A percentile compares a stretch with the other conserved stretches of the same genome.
Conservation (phyloP, 1,140 invertebrate genomes). For the Aphis craccivora region DNA sequence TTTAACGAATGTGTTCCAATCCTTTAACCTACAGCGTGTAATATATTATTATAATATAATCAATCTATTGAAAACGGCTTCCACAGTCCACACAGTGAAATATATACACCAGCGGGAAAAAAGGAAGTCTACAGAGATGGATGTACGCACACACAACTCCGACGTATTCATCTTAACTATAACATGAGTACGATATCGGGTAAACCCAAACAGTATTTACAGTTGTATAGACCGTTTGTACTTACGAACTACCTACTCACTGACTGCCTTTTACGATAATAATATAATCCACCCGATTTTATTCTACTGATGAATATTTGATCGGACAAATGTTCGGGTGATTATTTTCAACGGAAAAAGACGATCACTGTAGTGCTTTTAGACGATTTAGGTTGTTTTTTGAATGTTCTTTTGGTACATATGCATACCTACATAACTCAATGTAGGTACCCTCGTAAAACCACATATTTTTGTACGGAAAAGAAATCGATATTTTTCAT, state of each 20-base stretch:
- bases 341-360: not conserved
- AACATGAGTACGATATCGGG: not conserved
- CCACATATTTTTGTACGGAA: not conserved
- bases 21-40: not conserved
- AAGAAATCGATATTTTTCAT: not conserved
- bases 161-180: not conserved
- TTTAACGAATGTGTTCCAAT: not conserved
- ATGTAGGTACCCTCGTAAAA: not conserved
- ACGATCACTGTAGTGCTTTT: not conserved
- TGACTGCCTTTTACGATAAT: not conserved
- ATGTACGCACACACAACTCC: not conserved
- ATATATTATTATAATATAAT: slow-evolving; percentile 4
- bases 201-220: not conserved
- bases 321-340: not conserved
- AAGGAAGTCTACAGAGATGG: not conserved
- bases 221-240: not conserved
- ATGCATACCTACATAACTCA: not conserved
- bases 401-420: not conserved
- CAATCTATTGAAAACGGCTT: not conserved
- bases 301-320: not conserved
- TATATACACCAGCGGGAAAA: not conserved
- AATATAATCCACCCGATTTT: not conserved
- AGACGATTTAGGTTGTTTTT: not conserved
- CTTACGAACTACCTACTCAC: not conserved
- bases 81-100: not conserved